Conservation (phyloP, 1,140 invertebrate genomes). For the Pantala flavescens region DNA sequence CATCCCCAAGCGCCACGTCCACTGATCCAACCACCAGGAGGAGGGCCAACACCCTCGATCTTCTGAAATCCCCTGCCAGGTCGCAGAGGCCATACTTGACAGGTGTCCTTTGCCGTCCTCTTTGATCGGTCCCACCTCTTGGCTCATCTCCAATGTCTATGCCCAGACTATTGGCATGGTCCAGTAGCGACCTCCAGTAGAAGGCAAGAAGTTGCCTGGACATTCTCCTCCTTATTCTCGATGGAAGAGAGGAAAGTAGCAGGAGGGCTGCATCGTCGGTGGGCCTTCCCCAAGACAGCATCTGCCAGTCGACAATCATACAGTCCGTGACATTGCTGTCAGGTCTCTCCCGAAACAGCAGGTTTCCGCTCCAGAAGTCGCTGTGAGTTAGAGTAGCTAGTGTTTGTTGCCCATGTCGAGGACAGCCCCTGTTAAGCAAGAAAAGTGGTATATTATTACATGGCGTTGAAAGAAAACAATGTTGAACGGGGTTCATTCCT, state of each 20-base stretch:
- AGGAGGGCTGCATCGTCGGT: conserved; percentile 69
- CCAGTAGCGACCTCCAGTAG: conserved; percentile 54
- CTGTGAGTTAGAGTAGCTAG: conserved; percentile 63
- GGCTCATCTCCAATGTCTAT: conserved; percentile 49
- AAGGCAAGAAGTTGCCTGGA: conserved; percentile 47
- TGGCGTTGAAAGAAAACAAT: too few species aligned
- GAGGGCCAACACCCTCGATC: conserved; percentile 59
- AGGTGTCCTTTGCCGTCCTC: conserved; percentile 46
- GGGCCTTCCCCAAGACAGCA: conserved; percentile 64
- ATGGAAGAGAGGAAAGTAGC: conserved; percentile 63
- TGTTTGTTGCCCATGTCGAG: conserved; percentile 38
- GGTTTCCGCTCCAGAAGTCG: conserved; percentile 74
- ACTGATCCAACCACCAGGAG: conserved; percentile 68
- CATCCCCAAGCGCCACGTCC: conserved; percentile 57
- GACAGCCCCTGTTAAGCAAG: neutral
- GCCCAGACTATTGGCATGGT: conserved; percentile 40
- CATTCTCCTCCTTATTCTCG: conserved; percentile 50
- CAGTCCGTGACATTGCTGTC: conserved; percentile 41
- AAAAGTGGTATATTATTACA: too few species aligned
- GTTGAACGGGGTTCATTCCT: too few species aligned
- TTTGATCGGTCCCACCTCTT: conserved; percentile 37
- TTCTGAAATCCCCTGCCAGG: conserved; percentile 52
- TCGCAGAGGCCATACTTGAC: conserved; percentile 42
- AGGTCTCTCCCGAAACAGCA: conserved; percentile 49
- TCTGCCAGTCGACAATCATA: conserved; percentile 69